Base-by-base conservation (phyloP, 2,888 invertebrate species). In the Rotaria socialis region DNA sequence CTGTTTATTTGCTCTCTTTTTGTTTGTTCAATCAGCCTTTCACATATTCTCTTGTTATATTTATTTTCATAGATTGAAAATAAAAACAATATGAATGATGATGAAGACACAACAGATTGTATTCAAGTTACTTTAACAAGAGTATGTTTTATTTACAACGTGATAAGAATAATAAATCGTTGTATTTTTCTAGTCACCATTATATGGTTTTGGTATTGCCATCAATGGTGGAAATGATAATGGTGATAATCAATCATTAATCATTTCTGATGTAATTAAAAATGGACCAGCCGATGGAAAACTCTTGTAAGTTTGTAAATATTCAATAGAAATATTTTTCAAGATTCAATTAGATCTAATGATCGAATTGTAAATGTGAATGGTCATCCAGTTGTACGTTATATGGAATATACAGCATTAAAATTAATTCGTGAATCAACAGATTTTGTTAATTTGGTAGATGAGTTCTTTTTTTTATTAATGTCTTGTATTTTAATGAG, bases 211-310 rank as follows among this genome's bases (percentile, higher is more conserved):
- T 47, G 86, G 86, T 47, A 86, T 86, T 7, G 74, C 85, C 22
- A 86, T 86, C 16, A 86, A 85, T 75, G 86, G 85, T 22, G 85
- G 86, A 22, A 35, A 60, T 56, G 56, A 27, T 19, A 60, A 50
- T 8, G 84, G 22, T n/a, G 43, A 60, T 43, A 85, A 86, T 43
- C 56, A 75, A 74, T 74, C 74, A 43, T 74, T 74, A 41, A 74
- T 41, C 41, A 27, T 74, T 41, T 22, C 8, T 0, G 74, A 74
- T 22, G 41, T 86, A 14, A 85, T 86, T 2, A 67, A 52, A 27
- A 67, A 74, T 41, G 86, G 86, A 27, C 86, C 86, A 8, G 86
- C 86, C 8, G 86, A 86, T 47, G 80, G 80, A 24, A 86, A 86
- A 74, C 24, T 86, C 58, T 60, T 85, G 86, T 86, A 86, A 86